A percentile compares a stretch with the other conserved stretches of the same genome.
These are phyloP conservation scores for Alviniconcha marisindica DNA, from an alignment of 1,140 invertebrate genomes.

Conservation along the genomic window DNA sequence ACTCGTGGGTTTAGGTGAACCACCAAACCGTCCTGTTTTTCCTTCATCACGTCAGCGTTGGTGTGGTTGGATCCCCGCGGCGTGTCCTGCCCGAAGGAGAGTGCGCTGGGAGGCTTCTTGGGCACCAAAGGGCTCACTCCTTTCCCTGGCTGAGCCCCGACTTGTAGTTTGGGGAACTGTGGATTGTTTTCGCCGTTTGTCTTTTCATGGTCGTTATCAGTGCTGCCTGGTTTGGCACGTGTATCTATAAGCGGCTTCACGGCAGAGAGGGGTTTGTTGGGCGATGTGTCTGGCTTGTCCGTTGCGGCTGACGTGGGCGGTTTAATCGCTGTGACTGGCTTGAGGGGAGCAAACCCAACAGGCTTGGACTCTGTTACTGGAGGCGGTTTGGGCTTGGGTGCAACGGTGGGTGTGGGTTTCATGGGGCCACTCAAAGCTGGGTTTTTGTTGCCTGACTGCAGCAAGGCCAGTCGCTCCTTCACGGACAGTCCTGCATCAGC, in stretches of 20 bases:
- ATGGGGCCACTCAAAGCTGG: background rate
- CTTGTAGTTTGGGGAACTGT: background rate
- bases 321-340: background rate
- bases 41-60: background rate
- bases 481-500: background rate
- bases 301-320: background rate
- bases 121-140: background rate
- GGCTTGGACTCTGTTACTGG: background rate
- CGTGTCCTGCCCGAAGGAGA: too few relatives aligned
- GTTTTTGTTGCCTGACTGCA: background rate
- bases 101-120: background rate
- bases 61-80: too few relatives aligned
- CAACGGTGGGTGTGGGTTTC: background rate
- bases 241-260: background rate
- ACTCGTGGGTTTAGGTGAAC: background rate
- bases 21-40: too few relatives aligned
- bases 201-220: background rate
- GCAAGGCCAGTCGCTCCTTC: constrained; percentile 27
- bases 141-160: too few relatives aligned
- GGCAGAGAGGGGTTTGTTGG: background rate
- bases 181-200: background rate
- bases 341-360: background rate
- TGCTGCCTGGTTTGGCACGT: background rate
- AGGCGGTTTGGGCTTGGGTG: background rate
- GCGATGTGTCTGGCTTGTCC: background rate